Evolutionary conservation across 2,113 vertebrate genomes (phyloP), one percentile per base, ranked within the genome.

Genomic region (Thinocorus orbignyianus): DNA sequence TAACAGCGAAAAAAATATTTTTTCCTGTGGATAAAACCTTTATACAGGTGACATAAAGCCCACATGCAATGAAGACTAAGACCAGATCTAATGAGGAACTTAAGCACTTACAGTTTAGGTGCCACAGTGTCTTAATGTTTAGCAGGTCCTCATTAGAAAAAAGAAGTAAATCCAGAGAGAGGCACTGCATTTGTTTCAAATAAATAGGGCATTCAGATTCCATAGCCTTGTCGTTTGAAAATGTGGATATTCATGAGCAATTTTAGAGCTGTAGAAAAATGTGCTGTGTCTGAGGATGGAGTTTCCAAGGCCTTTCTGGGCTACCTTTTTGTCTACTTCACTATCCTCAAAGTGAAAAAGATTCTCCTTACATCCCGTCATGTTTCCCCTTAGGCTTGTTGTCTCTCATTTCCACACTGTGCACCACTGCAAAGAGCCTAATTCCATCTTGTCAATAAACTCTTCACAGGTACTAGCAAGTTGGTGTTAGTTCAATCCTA

Each of bases 351-450:
- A 3, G 8, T 52, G 35, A 37, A 60, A 44, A 58, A 24, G 13
- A 23, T 37, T 85, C 14, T 81, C 42, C 6, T 73, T 64, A 7
- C 8, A 39, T 49, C 37, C 11, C 51, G 23, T 26, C 35, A 17
- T 58, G 11, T 7, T 80, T 83, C 49, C 25, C 33, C 13, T 52
- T 68, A 10, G 15, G 24, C 15, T 52, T 86, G 6, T 41, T n/a
- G 11, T 48, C n/a, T 79, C 17, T 86, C 10, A 30, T 62, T 57
- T 86, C 15, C 37, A 15, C 7, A 15, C 26, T 18, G 25, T 23
- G 20, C 8, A 71, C 17, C n/a, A 42, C n/a, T 61, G 20, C 0
- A 0, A 52, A 86, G 4, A 7, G 24, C 26, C 42, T 3, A 1
- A 60, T 28, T 65, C 52, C 15, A 24, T n/a, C 18, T 37, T 64